Conservation (phyloP, 2,113 vertebrate genomes). For the Salvator merianae region DNA sequence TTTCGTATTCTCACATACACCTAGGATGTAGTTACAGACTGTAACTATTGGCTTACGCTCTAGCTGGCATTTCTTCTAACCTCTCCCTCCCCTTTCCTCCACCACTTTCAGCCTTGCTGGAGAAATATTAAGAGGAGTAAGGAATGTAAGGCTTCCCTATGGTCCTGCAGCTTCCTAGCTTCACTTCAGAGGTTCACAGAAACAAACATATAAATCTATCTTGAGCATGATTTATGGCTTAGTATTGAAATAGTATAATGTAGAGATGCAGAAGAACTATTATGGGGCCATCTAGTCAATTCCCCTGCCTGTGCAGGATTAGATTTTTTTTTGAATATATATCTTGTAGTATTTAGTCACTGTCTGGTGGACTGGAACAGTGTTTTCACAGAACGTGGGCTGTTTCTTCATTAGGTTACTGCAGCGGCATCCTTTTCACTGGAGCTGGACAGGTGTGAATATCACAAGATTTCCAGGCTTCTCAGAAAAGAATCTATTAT, state of each 20-base stretch:
- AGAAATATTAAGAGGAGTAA: not conserved
- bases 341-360: slow-evolving; percentile 20
- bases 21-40: too few relatives aligned
- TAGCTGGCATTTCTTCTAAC: not conserved
- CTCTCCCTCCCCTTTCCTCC: not conserved
- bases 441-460: not conserved
- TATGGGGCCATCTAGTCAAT: slow-evolving; percentile 23
- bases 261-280: slow-evolving; percentile 19
- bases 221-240: slow-evolving; percentile 27
- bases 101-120: not conserved
- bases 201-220: slow-evolving; percentile 20
- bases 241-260: slow-evolving; percentile 7
- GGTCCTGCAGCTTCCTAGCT: not conserved
- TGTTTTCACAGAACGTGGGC: not conserved
- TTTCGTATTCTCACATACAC: not conserved
- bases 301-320: slow-evolving; percentile 1
- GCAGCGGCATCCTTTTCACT: not conserved
- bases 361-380: slow-evolving; percentile 8
- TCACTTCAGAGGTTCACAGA: slow-evolving; percentile 5
- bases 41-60: not conserved
- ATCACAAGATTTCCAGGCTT: too few relatives aligned
- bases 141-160: not conserved
- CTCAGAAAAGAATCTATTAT: not conserved
- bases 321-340: not conserved
- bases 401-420: not conserved